These are phyloP conservation scores for Palythoa caribaeorum DNA, from an alignment of 92 coral and sea anemone species.

Conservation along the genomic window DNA sequence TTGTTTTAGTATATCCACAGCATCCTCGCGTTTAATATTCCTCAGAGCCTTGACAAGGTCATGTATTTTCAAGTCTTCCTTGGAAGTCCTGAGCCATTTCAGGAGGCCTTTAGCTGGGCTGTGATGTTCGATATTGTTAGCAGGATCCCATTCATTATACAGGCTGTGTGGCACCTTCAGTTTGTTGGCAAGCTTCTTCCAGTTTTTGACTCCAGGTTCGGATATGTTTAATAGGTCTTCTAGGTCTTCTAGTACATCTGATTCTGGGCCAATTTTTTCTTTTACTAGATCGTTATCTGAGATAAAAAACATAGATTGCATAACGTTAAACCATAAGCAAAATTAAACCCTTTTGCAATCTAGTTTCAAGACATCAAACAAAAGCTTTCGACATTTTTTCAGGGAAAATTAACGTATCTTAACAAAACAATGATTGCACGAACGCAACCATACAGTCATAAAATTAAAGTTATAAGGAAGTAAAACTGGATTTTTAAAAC, in stretches of 20 bases:
- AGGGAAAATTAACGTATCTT: too few relatives aligned
- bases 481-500: too few relatives aligned
- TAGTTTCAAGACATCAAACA: too few relatives aligned
- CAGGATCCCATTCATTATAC: constrained; percentile 9
- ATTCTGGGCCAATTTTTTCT: background rate
- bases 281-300: constrained; percentile 14
- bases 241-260: background rate
- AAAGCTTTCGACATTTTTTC: too few relatives aligned
- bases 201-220: background rate
- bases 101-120: constrained; percentile 12
- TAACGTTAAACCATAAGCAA: background rate
- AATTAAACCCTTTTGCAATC: too few relatives aligned
- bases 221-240: background rate
- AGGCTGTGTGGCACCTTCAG: background rate
- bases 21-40: constrained; percentile 27
- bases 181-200: constrained; percentile 3
- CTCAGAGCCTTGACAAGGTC: constrained; percentile 11
- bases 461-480: too few relatives aligned
- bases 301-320: background rate
- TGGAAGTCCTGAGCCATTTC: constrained; percentile 16
- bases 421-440: too few relatives aligned
- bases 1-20: constrained; percentile 1
- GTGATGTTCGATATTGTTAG: background rate
- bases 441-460: too few relatives aligned
- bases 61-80: background rate